These are phyloP conservation scores for Apodemus agrarius DNA, from an alignment of 2,797 vertebrate species.

Conservation along the genomic window DNA sequence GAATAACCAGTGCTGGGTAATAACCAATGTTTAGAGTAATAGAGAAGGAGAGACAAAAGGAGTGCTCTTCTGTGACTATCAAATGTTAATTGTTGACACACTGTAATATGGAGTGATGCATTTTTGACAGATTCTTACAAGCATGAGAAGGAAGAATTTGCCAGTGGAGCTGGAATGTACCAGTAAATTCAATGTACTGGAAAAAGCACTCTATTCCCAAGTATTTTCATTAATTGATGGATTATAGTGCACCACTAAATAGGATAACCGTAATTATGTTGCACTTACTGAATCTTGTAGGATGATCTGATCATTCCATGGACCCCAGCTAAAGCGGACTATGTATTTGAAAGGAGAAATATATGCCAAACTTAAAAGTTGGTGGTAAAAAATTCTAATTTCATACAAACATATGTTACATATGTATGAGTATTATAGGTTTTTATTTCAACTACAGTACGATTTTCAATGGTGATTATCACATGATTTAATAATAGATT, in stretches of 20 bases:
- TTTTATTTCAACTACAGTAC: too few relatives aligned
- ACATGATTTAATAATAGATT: too few relatives aligned
- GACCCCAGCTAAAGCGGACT: not conserved
- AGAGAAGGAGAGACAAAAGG: not conserved
- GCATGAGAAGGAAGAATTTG: conserved; percentile 31
- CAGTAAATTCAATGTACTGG: not conserved
- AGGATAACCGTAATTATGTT: not conserved
- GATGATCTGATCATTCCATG: not conserved
- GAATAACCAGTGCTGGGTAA: not conserved
- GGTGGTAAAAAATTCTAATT: too few relatives aligned
- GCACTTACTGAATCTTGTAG: not conserved
- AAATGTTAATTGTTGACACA: not conserved
- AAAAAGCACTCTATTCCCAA: not conserved
- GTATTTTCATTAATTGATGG: conserved; percentile 44
- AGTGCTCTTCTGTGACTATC: not conserved
- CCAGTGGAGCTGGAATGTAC: not conserved
- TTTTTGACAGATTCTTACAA: conserved; percentile 22
- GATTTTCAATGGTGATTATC: too few relatives aligned
- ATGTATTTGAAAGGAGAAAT: not conserved
- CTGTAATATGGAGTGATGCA: not conserved
- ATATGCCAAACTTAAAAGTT: not conserved
- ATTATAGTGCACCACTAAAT: not conserved
- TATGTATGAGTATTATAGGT: too few relatives aligned
- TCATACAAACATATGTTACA: too few relatives aligned
- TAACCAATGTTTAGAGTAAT: not conserved